A percentile compares a stretch with the other conserved stretches of the same genome.
phyloP scores from a whole-genome alignment of 2,888 invertebrate genomes.

The Xylocampa areola region DNA sequence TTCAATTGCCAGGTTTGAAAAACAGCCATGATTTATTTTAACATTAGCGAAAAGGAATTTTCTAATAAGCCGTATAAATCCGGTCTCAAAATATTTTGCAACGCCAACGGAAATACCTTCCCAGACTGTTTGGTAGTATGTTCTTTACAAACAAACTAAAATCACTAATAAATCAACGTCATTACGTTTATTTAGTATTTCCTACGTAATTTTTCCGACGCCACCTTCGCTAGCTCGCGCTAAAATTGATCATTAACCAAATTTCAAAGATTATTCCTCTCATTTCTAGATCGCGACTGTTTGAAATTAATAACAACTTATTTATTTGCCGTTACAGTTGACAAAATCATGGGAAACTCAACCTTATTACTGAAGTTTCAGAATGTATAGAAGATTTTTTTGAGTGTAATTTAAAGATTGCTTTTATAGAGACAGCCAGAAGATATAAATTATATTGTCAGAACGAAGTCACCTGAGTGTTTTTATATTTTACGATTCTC shows the following conservation, averaged over 20 bases:
- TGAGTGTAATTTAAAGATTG: conserved; percentile 26
- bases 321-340: conserved; percentile 2
- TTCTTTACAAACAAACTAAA: conserved; percentile 63
- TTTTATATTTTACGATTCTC: conserved; percentile 70
- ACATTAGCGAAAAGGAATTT: conserved; percentile 51
- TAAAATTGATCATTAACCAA: conserved; percentile 69
- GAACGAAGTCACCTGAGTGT: conserved; percentile 76
- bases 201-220: conserved; percentile 56
- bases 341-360: conserved; percentile 18
- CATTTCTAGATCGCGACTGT: conserved; percentile 65
- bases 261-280: conserved; percentile 69
- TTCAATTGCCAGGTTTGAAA: conserved; percentile 7
- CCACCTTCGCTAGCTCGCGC: conserved; percentile 53
- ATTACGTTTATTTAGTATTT: conserved; percentile 61
- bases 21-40: conserved; percentile 49
- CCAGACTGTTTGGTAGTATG: conserved; percentile 45
- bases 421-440: conserved; percentile 50
- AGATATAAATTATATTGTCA: conserved; percentile 75
- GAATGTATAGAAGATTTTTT: background rate
- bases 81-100: conserved; percentile 53
- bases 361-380: background rate
- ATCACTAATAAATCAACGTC: conserved; percentile 64
- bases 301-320: conserved; percentile 55
- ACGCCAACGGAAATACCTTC: conserved; percentile 47
- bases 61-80: conserved; percentile 52